Evolutionary conservation across 2,888 invertebrate species (phyloP), one percentile per base, ranked within the genome.

Genomic region (Drosophila koepferae): DNA sequence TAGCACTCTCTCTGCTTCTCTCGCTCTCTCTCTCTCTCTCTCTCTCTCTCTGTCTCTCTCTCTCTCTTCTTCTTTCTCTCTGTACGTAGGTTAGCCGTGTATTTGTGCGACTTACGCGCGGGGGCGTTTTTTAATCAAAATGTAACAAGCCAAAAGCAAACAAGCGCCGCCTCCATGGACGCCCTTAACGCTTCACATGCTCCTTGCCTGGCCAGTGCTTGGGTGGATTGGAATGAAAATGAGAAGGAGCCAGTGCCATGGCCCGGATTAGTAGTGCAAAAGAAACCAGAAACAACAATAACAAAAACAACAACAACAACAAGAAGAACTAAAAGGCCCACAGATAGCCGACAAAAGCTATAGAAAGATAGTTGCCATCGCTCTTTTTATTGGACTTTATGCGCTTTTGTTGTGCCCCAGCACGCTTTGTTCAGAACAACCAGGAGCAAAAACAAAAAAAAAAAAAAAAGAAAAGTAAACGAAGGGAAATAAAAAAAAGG

Each of bases 41-140:
- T 81, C 8, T 43, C n/a, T 49, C 18, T 36, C 31, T 66, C 66
- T 81, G 31, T 55, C n/a, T n/a, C n/a, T n/a, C n/a, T 23, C 8
- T 61, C 34, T 46, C 10, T 44, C 23, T 59, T 14, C 36, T 2
- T 81, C 8, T 43, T 20, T 49, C 18, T 36, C 31, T 66, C 66
- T 81, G 31, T 55, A 41, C 55, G 64, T 77, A 66, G 58, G 65
- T 72, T 73, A 69, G 75, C 65, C 67, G 64, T 82, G 81, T 66
- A 71, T 72, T 67, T 80, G 71, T 69, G 74, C 63, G 74, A 86
- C 85, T 80, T 80, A 86, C 76, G 83, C 82, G 88, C 88, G 90
- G 90, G 90, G 89, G 90, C 86, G 83, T 86, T 87, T 86, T 87
- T 87, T 87, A 87, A 87, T 87, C 86, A 87, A 87, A 87, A 87